Evolutionary conservation across 2,113 vertebrate genomes (phyloP).

Genomic region (Dipodomys stephensi): DNA sequence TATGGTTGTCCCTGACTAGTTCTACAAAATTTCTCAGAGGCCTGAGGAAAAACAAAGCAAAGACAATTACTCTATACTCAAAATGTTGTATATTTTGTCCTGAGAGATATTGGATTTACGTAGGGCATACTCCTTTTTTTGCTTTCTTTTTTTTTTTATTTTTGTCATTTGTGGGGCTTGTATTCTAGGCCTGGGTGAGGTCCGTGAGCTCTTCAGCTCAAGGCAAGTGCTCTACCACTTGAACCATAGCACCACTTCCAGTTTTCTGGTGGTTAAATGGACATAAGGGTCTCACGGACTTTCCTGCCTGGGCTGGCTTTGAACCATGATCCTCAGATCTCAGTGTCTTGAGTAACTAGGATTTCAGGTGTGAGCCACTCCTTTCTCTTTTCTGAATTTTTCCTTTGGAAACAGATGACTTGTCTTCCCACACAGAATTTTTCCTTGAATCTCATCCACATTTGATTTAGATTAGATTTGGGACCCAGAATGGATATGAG

Average conservation of each 20-base stretch:
- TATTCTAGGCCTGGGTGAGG: too few species aligned
- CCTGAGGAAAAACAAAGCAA: background rate
- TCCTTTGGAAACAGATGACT: background rate
- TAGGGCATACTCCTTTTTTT: background rate
- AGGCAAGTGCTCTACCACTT: too few species aligned
- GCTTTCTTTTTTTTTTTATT: too few species aligned
- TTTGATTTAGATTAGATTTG: background rate
- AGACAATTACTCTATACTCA: background rate
- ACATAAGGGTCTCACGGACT: too few species aligned
- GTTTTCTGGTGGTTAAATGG: too few species aligned
- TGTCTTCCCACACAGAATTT: background rate
- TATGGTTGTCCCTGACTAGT: background rate
- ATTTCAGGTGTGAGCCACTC: too few species aligned
- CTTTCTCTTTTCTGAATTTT: background rate
- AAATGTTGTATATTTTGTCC: background rate
- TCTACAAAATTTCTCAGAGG: background rate
- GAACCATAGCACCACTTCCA: too few species aligned
- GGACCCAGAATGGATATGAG: background rate
- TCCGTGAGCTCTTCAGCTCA: too few species aligned
- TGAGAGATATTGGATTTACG: background rate
- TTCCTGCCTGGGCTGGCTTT: too few species aligned
- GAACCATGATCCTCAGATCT: too few species aligned
- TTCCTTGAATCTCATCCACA: background rate
- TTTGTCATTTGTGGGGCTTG: too few species aligned
- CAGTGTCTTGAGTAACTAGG: too few species aligned